phyloP scores from a whole-genome alignment of 2,113 vertebrate genomes.

The Cygnus buccinator region DNA sequence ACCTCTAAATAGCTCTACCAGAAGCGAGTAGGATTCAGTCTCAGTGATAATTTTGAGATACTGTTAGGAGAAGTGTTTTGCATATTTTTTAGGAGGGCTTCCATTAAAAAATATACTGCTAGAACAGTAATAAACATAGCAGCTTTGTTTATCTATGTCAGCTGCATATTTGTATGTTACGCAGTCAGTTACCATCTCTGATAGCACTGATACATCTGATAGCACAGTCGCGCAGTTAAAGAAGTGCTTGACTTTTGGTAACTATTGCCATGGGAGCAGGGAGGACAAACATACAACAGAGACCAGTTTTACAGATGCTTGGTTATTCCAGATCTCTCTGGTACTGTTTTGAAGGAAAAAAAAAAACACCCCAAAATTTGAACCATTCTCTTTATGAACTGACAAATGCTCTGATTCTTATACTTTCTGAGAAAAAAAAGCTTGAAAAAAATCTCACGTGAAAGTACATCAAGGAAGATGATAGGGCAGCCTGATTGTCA shows the following conservation, averaged over 20 bases:
- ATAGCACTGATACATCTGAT: background rate
- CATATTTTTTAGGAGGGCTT: background rate
- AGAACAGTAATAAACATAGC: too few relatives aligned
- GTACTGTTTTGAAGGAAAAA: background rate
- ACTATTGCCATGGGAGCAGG: background rate
- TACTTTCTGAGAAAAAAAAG: background rate
- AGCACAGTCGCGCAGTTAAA: background rate
- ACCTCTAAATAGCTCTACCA: accelerated
- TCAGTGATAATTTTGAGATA: background rate
- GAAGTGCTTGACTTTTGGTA: background rate
- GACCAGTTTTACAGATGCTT: background rate
- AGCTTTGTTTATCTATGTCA: background rate
- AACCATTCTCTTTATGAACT: background rate
- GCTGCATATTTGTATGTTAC: background rate
- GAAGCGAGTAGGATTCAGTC: background rate
- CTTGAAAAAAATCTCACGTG: background rate
- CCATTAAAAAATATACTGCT: accelerated
- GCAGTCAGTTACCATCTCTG: background rate
- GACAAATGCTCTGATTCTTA: background rate
- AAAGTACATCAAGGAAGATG: background rate
- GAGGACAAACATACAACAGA: background rate
- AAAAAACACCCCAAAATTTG: background rate
- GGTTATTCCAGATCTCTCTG: background rate
- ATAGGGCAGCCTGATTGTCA: background rate
- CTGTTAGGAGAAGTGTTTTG: background rate